Evolutionary conservation across 2,113 vertebrate species (phyloP).

Genomic region (Catharus bicknelli): DNA sequence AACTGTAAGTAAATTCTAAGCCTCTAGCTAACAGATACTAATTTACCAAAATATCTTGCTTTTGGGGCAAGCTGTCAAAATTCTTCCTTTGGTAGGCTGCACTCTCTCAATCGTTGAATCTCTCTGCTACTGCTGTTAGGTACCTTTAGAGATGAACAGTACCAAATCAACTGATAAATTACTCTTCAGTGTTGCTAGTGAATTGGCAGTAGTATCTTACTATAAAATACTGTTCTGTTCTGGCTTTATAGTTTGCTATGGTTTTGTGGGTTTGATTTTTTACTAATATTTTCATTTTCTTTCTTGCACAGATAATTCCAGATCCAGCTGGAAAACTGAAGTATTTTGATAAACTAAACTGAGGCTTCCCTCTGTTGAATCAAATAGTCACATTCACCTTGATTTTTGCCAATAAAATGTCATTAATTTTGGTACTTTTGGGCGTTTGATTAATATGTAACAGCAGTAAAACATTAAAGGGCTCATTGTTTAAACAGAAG

Average conservation of each 20-base stretch:
- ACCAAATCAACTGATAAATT: background rate
- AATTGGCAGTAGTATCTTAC: background rate
- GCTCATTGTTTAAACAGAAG: background rate
- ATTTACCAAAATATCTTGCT: conserved; percentile 9
- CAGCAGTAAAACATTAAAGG: background rate
- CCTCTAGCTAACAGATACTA: conserved; percentile 30
- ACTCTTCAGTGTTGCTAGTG: background rate
- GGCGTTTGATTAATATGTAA: conserved; percentile 19
- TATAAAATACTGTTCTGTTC: background rate
- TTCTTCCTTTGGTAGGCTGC: conserved; percentile 43
- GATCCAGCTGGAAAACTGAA: conserved; percentile 97
- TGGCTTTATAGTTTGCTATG: background rate
- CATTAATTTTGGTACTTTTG: conserved; percentile 61
- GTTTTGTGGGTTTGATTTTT: background rate
- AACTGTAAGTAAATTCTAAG: conserved; percentile 75
- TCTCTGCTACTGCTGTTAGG: background rate
- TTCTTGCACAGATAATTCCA: conserved; percentile 90
- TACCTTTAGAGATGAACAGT: background rate
- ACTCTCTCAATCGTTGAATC: background rate
- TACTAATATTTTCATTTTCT: conserved; percentile 12
- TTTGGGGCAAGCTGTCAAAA: background rate
- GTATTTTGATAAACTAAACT: conserved; percentile 94
- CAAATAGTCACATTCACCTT: conserved; percentile 32
- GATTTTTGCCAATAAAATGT: conserved; percentile 74
- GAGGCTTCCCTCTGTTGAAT: conserved; percentile 54